These are phyloP conservation scores for Nomia melanderi DNA, from an alignment of 1,140 invertebrate species.

Conservation along the genomic window DNA sequence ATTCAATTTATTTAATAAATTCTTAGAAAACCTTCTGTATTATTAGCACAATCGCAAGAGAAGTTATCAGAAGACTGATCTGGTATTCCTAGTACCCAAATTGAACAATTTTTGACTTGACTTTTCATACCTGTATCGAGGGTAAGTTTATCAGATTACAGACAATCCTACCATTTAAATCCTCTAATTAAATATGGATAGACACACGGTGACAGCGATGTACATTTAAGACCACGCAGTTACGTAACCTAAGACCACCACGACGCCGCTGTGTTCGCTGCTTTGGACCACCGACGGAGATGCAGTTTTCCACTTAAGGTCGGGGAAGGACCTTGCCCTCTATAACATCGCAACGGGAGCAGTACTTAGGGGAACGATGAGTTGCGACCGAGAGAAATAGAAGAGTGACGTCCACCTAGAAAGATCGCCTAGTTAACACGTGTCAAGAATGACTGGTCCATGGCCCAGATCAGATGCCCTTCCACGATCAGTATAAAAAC, in stretches of 20 bases:
- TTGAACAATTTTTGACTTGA: too few relatives aligned
- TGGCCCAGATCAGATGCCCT: constrained; percentile 78
- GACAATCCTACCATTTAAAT: neutral
- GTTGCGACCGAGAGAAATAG: constrained; percentile 46
- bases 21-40: too few relatives aligned
- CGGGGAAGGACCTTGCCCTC: constrained; percentile 74
- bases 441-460: constrained; percentile 67
- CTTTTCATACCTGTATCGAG: too few relatives aligned
- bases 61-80: too few relatives aligned
- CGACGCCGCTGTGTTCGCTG: neutral
- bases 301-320: constrained; percentile 51
- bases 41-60: too few relatives aligned
- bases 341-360: constrained; percentile 56
- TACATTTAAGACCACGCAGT: constrained; percentile 38
- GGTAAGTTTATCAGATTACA: too few relatives aligned
- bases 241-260: constrained; percentile 13
- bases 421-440: constrained; percentile 55
- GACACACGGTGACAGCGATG: neutral
- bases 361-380: constrained; percentile 67
- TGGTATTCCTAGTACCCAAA: too few relatives aligned
- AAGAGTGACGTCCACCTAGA: constrained; percentile 59
- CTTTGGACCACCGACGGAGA: neutral
- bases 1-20: too few relatives aligned
- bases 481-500: constrained; percentile 75
- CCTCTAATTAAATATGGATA: neutral